Base-by-base conservation (phyloP, 2,113 vertebrate genomes). In the Cryptomyrus ogoouensis region DNA sequence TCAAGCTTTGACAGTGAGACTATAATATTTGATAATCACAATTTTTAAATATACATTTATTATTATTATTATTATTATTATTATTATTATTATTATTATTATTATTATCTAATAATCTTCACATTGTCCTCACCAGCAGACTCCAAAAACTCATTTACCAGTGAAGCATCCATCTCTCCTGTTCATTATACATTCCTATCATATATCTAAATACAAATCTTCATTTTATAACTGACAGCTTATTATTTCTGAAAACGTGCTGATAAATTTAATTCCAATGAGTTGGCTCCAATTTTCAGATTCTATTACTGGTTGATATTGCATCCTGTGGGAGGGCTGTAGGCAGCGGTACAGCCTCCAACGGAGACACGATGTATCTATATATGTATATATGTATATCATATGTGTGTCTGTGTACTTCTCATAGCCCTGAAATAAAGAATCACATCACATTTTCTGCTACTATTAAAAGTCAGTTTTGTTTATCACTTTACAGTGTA, bases 231-330 rank as follows among this genome's bases (percentile, higher is more conserved):
- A 95, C 94, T 96, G 95, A 96, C 95, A 96, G 95, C 95, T 95
- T 96, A 96, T 96, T 96, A 96, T 95, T 93, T 95, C 95, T 95
- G 95, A 96, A 95, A 95, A 95, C 93, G 94, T 95, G 94, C 94
- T 96, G 96, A 96, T 96, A 96, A 95, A 96, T 96, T 95, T 94
- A 95, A 96, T 95, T 95, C 95, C 94, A 92, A 92, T 92, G 10
- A 89, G 77, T 84, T 89, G 96, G 94, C 93, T 94, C 95, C 95
- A 95, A 95, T 96, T 96, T 96, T 95, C 92, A 91, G 89, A 95
- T 93, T 94, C 94, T 93, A 96, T 96, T 96, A 96, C 95, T 94
- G 92, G 39, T 53, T 62, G 39, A 89, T 85, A 89, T 89, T 89
- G 80, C 77, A 56, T 83, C 89, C 80, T 62, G 52, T 46, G 74